Percentiles rank a stretch among this genome's conserved stretches.
Evolutionary conservation across 2,113 vertebrate genomes (phyloP).

Genomic region (Crotophaga sulcirostris): DNA sequence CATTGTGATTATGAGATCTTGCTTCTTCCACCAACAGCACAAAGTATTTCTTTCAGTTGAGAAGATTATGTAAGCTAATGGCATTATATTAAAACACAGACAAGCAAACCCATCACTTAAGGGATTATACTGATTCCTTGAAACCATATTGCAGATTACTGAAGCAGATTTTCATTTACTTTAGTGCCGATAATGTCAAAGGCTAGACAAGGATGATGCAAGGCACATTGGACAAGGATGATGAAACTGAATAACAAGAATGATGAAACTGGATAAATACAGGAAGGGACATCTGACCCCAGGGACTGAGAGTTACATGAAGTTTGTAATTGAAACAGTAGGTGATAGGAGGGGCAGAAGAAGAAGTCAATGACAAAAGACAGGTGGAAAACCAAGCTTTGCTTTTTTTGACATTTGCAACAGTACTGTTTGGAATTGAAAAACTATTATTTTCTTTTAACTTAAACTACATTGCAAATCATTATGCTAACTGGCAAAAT

Average conservation of each 20-base stretch:
- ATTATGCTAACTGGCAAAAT: background rate
- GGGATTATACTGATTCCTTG: background rate
- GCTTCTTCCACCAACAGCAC: background rate
- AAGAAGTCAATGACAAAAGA: background rate
- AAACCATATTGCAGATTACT: background rate
- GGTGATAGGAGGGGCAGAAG: background rate
- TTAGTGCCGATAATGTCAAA: background rate
- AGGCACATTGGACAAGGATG: background rate
- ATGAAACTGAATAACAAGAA: background rate
- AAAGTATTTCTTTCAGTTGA: background rate
- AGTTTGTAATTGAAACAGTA: background rate
- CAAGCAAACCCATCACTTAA: background rate
- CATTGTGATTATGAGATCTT: background rate
- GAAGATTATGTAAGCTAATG: background rate
- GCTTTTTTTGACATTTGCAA: background rate
- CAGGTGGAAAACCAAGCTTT: background rate
- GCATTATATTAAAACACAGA: background rate
- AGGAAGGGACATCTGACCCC: background rate
- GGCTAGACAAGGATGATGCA: background rate
- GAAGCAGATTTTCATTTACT: background rate
- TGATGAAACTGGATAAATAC: background rate
- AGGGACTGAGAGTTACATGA: background rate
- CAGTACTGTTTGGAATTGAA: background rate
- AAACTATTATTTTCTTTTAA: background rate
- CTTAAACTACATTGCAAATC: background rate